Conservation (phyloP, 2,113 vertebrate species). For the Mixornis gularis region DNA sequence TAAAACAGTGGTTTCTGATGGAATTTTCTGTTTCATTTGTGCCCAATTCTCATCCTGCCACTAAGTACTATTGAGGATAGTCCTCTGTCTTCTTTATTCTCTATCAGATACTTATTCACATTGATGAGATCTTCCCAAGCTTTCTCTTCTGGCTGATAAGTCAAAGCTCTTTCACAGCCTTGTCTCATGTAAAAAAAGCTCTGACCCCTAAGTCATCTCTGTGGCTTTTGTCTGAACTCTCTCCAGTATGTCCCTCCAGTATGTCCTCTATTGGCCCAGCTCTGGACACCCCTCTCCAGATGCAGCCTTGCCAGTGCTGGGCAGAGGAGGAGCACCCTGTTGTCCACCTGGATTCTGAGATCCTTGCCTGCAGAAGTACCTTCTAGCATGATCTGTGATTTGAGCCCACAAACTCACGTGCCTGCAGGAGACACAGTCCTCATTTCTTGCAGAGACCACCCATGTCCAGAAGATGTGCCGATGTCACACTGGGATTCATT, state of each 20-base stretch:
- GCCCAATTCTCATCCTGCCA: not conserved
- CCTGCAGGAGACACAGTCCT: not conserved
- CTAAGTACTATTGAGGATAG: not conserved
- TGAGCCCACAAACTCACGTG: fast-evolving
- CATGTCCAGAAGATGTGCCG: not conserved
- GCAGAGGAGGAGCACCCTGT: not conserved
- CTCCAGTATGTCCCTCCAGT: not conserved
- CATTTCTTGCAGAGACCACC: not conserved
- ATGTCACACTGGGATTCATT: not conserved
- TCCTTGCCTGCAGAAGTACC: not conserved
- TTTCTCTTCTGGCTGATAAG: not conserved
- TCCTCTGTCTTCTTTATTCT: not conserved
- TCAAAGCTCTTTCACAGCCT: not conserved
- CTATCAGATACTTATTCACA: not conserved
- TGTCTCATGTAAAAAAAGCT: not conserved
- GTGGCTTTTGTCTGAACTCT: not conserved
- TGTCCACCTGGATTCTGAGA: not conserved
- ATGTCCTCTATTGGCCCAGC: not conserved
- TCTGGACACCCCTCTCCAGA: not conserved
- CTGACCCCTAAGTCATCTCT: not conserved
- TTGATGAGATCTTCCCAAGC: not conserved
- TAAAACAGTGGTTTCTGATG: not conserved
- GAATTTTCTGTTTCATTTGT: not conserved
- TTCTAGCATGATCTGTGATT: not conserved
- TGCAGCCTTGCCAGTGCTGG: not conserved